Evolutionary conservation across 2,797 vertebrate species (phyloP), one percentile per base, ranked within the genome.

Genomic region (Microcaecilia unicolor): DNA sequence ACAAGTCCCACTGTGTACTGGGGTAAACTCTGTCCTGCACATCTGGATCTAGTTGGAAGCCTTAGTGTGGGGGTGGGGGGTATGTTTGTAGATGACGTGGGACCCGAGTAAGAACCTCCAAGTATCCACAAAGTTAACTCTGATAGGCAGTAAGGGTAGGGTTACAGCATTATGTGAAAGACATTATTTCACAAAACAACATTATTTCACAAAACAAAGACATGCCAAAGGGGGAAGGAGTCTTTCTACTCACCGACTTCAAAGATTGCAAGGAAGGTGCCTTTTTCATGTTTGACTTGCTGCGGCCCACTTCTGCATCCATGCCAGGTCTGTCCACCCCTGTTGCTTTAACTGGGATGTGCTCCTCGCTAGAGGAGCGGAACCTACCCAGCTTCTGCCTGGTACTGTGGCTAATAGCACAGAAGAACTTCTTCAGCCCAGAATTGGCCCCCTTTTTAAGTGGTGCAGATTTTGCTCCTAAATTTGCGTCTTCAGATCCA

Each of bases 311-410:
- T 8, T 22, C 31, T 15, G 22, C 19, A 9, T 10, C 16, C 25
- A 29, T 19, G 6, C 15, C 15, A 2, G 48, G 34, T 3, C 25
- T 18, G 1, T 16, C 1, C 0, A 6, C 0, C 29, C 30, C 15
- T 1, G 23, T 13, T 0, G 9, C 21, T 0, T 1, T 6, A 0
- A 62, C 13, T 25, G 51, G 64, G 12, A 84, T 74, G 55, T 83
- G 79, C 51, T 83, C 81, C 66, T 79, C 62, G 17, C 82, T 85
- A 39, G 64, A 71, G 52, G 80, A 83, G 29, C 59, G 72, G 40
- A 75, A 72, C 28, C 66, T 67, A 32, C 64, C 70, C 33, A 79
- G 28, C 38, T 50, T 76, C 46, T 74, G 70, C 40, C 70, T 63
- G 1, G 81, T 58, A 26, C 52, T 59, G 50, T 76, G 76, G 36